These are phyloP conservation scores for Chaetorhynchus papuensis DNA, from an alignment of 2,113 vertebrate species.

Conservation along the genomic window DNA sequence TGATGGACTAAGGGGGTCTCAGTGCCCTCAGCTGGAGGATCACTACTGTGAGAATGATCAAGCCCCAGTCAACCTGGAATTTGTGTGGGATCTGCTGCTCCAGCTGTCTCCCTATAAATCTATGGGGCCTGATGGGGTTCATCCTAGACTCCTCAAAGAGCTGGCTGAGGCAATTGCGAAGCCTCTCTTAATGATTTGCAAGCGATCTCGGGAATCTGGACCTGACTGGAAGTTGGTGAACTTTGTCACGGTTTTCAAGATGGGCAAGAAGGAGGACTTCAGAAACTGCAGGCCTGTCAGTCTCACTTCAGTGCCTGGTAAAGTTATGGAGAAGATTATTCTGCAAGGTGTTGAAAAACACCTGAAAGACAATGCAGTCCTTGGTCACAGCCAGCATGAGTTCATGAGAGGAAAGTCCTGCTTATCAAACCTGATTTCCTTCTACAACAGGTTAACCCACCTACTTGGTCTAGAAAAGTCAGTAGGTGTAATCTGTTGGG, in stretches of 20 bases:
- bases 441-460: neutral
- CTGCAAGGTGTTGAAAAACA: neutral
- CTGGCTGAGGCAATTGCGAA: neutral
- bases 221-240: neutral
- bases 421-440: neutral
- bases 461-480: neutral
- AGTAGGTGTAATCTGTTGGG: rapidly evolving
- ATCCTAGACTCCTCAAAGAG: neutral
- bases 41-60: neutral
- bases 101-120: neutral
- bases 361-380: neutral
- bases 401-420: neutral
- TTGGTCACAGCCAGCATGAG: neutral
- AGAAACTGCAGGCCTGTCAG: neutral
- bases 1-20: neutral
- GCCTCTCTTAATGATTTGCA: neutral
- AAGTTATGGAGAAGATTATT: neutral
- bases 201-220: neutral
- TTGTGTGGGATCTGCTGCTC: neutral
- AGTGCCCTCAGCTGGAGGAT: neutral
- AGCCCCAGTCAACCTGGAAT: rapidly evolving
- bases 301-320: neutral
- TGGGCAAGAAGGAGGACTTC: neutral
- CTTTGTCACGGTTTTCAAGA: rapidly evolving
- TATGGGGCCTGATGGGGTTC: neutral